phyloP scores from a whole-genome alignment of 2,888 invertebrate species.

The Prosopocoilus inquinatus region DNA sequence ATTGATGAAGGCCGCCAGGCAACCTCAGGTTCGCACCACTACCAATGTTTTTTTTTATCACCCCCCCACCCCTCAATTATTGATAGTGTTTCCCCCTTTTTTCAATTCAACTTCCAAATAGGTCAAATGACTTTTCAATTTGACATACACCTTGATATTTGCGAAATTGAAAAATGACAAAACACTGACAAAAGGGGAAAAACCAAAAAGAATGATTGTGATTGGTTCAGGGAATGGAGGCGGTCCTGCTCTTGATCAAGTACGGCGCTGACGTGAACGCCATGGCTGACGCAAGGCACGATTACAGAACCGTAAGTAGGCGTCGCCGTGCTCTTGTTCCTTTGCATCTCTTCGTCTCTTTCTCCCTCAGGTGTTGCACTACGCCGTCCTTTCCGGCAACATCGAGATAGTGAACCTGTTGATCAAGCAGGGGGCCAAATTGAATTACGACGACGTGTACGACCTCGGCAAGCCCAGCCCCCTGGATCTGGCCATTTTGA shows the following conservation, averaged over 20 bases:
- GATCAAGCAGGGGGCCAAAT: slow-evolving; percentile 76
- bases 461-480: slow-evolving; percentile 68
- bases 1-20: slow-evolving; percentile 85
- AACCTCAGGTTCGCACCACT: slow-evolving; percentile 57
- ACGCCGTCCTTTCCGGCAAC: slow-evolving; percentile 78
- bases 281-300: slow-evolving; percentile 81
- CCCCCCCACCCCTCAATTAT: not conserved
- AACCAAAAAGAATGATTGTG: too few relatives aligned
- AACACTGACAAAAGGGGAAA: too few relatives aligned
- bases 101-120: too few relatives aligned
- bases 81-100: slow-evolving; percentile 12
- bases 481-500: slow-evolving; percentile 80
- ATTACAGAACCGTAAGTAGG: slow-evolving; percentile 68
- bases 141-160: too few relatives aligned
- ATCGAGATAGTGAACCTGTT: slow-evolving; percentile 74
- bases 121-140: too few relatives aligned
- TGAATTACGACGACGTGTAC: slow-evolving; percentile 60
- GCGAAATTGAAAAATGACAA: too few relatives aligned
- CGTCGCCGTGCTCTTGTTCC: slow-evolving; percentile 1
- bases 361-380: slow-evolving; percentile 65
- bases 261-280: slow-evolving; percentile 86
- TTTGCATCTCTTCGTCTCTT: slow-evolving; percentile 4
- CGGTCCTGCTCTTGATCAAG: slow-evolving; percentile 72
- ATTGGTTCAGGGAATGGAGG: slow-evolving; percentile 64
- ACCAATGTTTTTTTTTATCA: too few relatives aligned